Conservation (phyloP, 2,888 invertebrate genomes). For the Tachina lurida region DNA sequence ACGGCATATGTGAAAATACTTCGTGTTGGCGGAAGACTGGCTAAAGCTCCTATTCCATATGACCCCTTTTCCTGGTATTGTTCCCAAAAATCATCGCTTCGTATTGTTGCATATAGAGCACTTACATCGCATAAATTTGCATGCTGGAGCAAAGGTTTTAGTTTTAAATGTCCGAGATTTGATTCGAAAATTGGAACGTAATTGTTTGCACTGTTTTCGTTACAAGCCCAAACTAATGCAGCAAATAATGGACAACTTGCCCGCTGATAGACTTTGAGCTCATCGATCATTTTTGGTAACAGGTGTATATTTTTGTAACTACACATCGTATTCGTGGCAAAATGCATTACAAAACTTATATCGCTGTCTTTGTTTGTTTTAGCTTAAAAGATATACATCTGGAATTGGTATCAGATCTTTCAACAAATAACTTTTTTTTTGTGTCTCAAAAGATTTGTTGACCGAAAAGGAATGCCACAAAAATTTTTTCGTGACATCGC, state of each 20-base stretch:
- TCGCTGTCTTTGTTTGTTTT: slow-evolving; percentile 6
- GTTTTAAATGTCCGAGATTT: not conserved
- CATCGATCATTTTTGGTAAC: not conserved
- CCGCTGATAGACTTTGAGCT: not conserved
- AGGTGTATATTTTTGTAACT: not conserved
- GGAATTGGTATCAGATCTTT: not conserved
- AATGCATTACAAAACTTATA: not conserved
- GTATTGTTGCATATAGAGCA: not conserved
- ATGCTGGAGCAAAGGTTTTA: not conserved
- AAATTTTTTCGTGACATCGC: not conserved
- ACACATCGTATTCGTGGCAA: not conserved
- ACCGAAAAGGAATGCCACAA: not conserved
- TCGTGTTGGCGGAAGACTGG: too few species aligned
- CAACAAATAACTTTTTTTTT: not conserved
- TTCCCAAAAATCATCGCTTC: not conserved
- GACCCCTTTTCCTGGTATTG: too few species aligned
- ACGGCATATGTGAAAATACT: too few species aligned
- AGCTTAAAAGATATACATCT: not conserved
- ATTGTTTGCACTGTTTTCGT: not conserved
- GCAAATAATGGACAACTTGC: slow-evolving; percentile 3
- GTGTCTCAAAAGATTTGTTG: slow-evolving; percentile 2
- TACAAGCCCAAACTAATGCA: not conserved
- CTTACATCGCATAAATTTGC: not conserved
- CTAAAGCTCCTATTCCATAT: too few species aligned
- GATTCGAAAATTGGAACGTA: not conserved